Base-by-base conservation (phyloP, 2,113 vertebrate genomes). In the Ceuthmochares aereus region DNA sequence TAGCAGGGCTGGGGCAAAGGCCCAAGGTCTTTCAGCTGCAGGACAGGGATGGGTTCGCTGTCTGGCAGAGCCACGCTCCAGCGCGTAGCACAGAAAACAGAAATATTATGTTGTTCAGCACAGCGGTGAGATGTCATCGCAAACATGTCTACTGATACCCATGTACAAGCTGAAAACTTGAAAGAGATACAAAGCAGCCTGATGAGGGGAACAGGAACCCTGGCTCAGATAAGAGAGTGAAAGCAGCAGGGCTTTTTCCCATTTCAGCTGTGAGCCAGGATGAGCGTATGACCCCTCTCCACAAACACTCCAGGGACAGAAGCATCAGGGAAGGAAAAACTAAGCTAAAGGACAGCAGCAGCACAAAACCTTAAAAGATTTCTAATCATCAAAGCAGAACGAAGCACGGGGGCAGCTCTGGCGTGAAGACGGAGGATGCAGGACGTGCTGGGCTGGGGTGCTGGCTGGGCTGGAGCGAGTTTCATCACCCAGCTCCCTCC, bases 361-460 rank as follows among this genome's bases (percentile, higher is more conserved):
- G 30, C 87, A 85, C 78, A 64, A 63, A 15, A 1, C 54, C 54
- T 22, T 1, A 6, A 6, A 29, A 55, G n/a, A 67, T 27, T 12
- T 36, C 36, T 29, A 9, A 18, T n/a, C 54, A 9, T 20, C 47
- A 55, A 32, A 86, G 92, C 0, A 49, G 42, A 7, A 14, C 66
- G 22, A 7, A 79, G 7, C 1, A 5, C 0, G 4, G 14, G 70
- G 74, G 30, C 82, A 90, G 72, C 80, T 55, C 32, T 14, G 90
- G 52, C 1, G 14, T 49, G 32, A 79, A 14, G 43, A 15, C 0
- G 0, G 10, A 14, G 64, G 56, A 62, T 1, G 3, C 0, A 0
- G 74, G 88, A 55, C 0, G 3, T 26, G 27, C 51, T 1, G 12
- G 70, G 52, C 54, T 26, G 6, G 16, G 27, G 51, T 16, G 25